Percentiles rank a stretch among this genome's conserved stretches.
These are phyloP conservation scores for Drosophila melanogaster DNA, from an alignment of 1,140 invertebrate species.

Conservation along the genomic window DNA sequence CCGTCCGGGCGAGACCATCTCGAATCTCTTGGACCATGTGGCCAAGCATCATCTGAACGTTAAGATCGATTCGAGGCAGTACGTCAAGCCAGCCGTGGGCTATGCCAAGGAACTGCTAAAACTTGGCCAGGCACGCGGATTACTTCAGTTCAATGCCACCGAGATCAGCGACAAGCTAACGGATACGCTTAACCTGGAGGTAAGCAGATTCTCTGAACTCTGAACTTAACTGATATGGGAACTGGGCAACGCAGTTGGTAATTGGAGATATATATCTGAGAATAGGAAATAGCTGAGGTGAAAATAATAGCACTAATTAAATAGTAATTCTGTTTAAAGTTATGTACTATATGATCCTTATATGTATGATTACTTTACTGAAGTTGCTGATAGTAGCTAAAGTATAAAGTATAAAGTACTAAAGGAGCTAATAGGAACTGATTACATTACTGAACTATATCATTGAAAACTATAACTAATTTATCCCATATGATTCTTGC, in stretches of 20 bases:
- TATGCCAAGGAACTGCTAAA: slow-evolving; percentile 89
- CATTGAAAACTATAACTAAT: no score
- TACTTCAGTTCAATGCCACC: slow-evolving; percentile 86
- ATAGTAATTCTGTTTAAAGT: neutral
- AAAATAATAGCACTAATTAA: neutral
- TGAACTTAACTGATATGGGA: slow-evolving; percentile 9
- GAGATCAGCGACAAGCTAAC: slow-evolving; percentile 90
- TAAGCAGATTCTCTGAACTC: slow-evolving; percentile 36
- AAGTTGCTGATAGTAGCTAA: no score
- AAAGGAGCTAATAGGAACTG: no score
- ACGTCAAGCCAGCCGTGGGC: slow-evolving; percentile 90
- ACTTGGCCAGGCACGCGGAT: slow-evolving; percentile 88
- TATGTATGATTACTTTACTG: no score
- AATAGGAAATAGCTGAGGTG: slow-evolving; percentile 4
- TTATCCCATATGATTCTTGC: no score
- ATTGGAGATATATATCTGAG: slow-evolving; percentile 18
- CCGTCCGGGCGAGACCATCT: slow-evolving; percentile 88
- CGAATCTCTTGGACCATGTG: slow-evolving; percentile 88
- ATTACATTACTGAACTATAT: no score
- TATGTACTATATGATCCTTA: neutral
- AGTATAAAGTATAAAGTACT: no score
- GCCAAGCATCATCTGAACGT: slow-evolving; percentile 89
- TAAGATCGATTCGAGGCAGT: slow-evolving; percentile 89
- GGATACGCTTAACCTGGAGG: slow-evolving; percentile 91
- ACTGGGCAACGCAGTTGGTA: slow-evolving; percentile 44